Evolutionary conservation across 2,888 invertebrate genomes (phyloP).

Genomic region (Eudasyphora cyanicolor): DNA sequence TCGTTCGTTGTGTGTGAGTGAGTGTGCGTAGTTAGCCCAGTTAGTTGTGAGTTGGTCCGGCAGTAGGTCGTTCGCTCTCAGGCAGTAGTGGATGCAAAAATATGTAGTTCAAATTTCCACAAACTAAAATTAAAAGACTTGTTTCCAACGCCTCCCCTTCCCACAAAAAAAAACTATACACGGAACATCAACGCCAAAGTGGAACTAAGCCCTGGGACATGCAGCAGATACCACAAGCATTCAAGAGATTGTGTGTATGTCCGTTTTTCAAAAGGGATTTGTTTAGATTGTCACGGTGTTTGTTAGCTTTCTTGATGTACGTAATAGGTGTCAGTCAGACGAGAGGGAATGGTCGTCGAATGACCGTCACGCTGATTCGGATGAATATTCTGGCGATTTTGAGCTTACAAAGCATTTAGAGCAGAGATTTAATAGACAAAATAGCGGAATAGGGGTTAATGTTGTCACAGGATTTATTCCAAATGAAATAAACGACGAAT

Average conservation of each 20-base stretch:
- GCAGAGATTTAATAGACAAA: neutral
- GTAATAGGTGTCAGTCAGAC: conserved; percentile 11
- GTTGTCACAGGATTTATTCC: too few species aligned
- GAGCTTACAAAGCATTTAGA: neutral
- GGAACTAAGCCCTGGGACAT: neutral
- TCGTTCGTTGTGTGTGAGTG: too few species aligned
- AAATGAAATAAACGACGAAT: too few species aligned
- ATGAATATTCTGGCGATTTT: neutral
- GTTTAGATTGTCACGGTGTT: neutral
- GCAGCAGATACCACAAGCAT: neutral
- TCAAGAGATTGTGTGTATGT: conserved; percentile 3
- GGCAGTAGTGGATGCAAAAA: conserved; percentile 12
- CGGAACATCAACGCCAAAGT: neutral
- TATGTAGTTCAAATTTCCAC: conserved; percentile 63
- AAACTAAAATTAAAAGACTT: conserved; percentile 62
- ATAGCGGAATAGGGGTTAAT: neutral
- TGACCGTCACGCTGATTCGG: neutral
- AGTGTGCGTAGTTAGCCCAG: conserved; percentile 26
- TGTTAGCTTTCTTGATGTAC: neutral
- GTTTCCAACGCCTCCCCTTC: too few species aligned
- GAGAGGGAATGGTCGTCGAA: neutral
- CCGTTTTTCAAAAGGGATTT: neutral
- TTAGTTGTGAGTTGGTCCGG: conserved; percentile 8
- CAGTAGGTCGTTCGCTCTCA: neutral
- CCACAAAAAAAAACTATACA: too few species aligned